Evolutionary conservation across 2,797 vertebrate genomes (phyloP), one percentile per base, ranked within the genome.

Genomic region (Sebastes oblongus): DNA sequence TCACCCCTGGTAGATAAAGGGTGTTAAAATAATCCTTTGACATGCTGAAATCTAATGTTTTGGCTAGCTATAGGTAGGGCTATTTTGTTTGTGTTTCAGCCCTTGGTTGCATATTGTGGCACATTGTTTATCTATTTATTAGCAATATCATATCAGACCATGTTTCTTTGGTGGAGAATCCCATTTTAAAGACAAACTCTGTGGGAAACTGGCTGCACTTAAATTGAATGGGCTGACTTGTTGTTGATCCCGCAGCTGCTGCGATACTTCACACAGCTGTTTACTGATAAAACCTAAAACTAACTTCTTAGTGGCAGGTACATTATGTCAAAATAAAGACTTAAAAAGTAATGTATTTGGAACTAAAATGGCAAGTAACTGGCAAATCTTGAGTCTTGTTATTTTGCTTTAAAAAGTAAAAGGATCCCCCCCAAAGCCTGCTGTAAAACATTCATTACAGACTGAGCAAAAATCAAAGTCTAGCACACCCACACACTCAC

Each of bases 361-460:
- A 61, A 7, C 22, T 68, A 34, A 71, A 42, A 24, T 16, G 2
- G 1, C 34, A 46, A 20, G 24, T n/a, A 8, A 46, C 25, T 59
- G 30, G 52, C 30, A 3, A 29, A 29, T 30, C 16, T 20, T 4
- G 13, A 11, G 8, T 55, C 20, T 29, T 25, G 52, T 61, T 29
- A 60, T 62, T 73, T 72, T 46, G 67, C 65, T 66, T 81, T 62
- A 50, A 61, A 65, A 16, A 27, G 25, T 13, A 56, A 27, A 66
- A 71, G 18, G 11, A 42, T 24, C 20, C 16, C 52, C 68, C 20
- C 9, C 20, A 2, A 54, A 14, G 10, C 34, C 39, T 20, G 46
- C 77, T 76, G 77, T 72, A 24, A 79, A 81, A 77, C 64, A 65
- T 70, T 72, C 13, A 77, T 75, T 36, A 39, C 25, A 82, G 52